Conservation (phyloP, 2,113 vertebrate genomes). For the Poeciliopsis retropinna region DNA sequence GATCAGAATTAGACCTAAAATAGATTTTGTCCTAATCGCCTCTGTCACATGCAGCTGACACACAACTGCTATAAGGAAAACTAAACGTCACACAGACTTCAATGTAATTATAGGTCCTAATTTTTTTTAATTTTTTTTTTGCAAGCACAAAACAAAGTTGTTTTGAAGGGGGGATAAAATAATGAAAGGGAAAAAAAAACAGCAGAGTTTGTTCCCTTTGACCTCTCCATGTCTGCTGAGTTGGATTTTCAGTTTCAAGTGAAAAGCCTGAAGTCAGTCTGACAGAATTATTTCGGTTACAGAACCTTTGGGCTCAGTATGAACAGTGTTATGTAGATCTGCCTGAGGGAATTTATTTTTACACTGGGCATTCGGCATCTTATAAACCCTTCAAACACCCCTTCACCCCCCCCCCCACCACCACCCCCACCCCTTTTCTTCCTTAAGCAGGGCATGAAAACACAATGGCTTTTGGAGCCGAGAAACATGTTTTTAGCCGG, state of each 20-base stretch:
- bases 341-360: slow-evolving; percentile 62
- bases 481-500: neutral
- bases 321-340: slow-evolving; percentile 69
- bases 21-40: neutral
- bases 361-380: slow-evolving; percentile 48
- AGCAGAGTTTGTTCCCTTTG: slow-evolving; percentile 17
- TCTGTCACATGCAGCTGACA: neutral
- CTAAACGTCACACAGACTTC: neutral
- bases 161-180: slow-evolving; percentile 2
- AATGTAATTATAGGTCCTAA: neutral
- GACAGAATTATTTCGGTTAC: slow-evolving; percentile 68
- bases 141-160: neutral
- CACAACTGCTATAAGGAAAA: neutral
- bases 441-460: neutral
- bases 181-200: neutral
- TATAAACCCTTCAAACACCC: neutral
- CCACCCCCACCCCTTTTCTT: neutral
- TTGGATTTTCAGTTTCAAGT: slow-evolving; percentile 49
- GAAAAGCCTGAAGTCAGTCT: slow-evolving; percentile 53
- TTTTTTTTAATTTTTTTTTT: neutral
- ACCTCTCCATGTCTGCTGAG: slow-evolving; percentile 29
- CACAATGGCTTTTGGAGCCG: neutral
- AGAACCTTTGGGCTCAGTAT: slow-evolving; percentile 60
- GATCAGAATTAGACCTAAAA: neutral
- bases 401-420: no score